These are phyloP conservation scores for Zalophus californianus DNA, from an alignment of 2,797 vertebrate genomes.

Conservation along the genomic window DNA sequence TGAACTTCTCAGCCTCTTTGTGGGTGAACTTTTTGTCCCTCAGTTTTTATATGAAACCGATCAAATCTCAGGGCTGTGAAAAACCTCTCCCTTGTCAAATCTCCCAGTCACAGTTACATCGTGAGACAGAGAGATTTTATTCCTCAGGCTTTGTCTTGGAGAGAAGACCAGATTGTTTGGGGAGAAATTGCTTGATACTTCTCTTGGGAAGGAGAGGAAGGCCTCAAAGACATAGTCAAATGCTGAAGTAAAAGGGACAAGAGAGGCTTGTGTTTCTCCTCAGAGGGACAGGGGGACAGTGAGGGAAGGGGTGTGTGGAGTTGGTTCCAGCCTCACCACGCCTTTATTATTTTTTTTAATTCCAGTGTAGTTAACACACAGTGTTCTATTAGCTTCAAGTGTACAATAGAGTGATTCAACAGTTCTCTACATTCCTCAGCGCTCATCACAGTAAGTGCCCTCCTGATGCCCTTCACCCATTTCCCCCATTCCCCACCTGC, in stretches of 20 bases:
- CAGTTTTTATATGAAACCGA: background rate
- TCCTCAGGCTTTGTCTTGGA: background rate
- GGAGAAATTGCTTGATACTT: background rate
- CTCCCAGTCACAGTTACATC: background rate
- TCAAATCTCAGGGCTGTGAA: constrained; percentile 1
- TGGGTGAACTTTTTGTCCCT: background rate
- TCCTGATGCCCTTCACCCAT: background rate
- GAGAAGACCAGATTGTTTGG: background rate
- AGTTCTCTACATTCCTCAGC: background rate
- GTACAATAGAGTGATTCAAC: background rate
- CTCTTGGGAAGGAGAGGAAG: background rate
- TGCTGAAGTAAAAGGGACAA: background rate
- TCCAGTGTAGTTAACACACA: background rate
- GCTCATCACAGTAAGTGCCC: background rate
- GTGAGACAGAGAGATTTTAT: background rate
- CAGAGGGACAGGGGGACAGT: background rate
- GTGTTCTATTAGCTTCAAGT: background rate
- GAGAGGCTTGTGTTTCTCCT: background rate
- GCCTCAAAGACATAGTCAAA: background rate
- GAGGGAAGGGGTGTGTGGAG: background rate
- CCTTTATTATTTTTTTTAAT: background rate
- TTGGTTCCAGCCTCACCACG: accelerated
- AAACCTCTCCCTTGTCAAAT: background rate
- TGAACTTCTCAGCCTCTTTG: background rate
- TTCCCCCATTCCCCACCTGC: background rate